These are phyloP conservation scores for Tanytarsus gracilentus DNA, from an alignment of 2,888 invertebrate genomes.

Conservation along the genomic window DNA sequence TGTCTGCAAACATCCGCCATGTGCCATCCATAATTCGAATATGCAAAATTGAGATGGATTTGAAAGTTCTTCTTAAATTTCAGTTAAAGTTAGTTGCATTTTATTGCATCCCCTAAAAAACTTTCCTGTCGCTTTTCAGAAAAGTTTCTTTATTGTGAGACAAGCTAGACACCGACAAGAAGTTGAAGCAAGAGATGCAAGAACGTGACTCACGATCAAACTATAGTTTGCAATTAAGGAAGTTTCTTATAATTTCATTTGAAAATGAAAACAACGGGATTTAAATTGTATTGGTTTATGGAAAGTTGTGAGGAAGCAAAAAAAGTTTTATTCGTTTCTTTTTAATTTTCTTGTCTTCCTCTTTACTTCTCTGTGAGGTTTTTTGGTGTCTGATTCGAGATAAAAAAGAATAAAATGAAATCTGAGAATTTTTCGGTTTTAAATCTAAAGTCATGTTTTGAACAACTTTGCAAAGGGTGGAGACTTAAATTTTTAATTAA, in stretches of 20 bases:
- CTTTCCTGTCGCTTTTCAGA: not conserved
- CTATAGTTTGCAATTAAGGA: slow-evolving; percentile 24
- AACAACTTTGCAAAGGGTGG: no score
- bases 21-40: no score
- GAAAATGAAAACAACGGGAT: not conserved
- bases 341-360: not conserved
- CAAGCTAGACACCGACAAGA: not conserved
- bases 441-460: not conserved
- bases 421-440: not conserved
- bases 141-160: not conserved
- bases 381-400: not conserved
- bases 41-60: no score
- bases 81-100: no score
- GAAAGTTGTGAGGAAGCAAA: no score
- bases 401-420: not conserved
- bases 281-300: slow-evolving; percentile 15
- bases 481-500: no score
- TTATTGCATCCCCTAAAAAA: no score
- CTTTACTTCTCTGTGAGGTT: not conserved
- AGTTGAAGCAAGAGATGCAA: slow-evolving; percentile 2
- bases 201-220: slow-evolving; percentile 20
- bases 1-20: no score
- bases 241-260: slow-evolving; percentile 17
- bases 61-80: no score
- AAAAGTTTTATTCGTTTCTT: not conserved